Evolutionary conservation across 2,888 invertebrate genomes (phyloP), one percentile per base, ranked within the genome.

Genomic region (Beris morrisii): DNA sequence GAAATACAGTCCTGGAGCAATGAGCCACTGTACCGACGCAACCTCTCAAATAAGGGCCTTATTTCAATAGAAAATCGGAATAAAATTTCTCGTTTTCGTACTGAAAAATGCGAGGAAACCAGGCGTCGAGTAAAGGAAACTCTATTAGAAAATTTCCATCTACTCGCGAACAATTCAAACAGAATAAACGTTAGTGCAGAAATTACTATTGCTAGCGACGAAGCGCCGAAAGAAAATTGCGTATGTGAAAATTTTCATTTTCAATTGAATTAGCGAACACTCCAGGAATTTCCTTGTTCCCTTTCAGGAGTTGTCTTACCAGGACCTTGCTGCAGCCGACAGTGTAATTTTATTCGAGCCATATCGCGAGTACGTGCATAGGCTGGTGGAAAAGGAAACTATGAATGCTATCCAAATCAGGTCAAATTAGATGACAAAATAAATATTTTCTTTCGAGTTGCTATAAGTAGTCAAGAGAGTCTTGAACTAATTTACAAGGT

Each of bases 1-100:
- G 83, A 84, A 68, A 86, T 91, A 50, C 83, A 84, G 0, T 82
- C 82, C 0, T 95, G 95, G 93, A 88, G 89, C 9, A 83, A 85
- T 69, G 78, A 83, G 53, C 92, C 95, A 0, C 80, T 96, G 46
- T 90, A 91, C 76, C 87, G 89, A 75, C 82, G 95, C n/a, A 90
- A 87, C 74, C 70, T 73, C 3, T 78, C 75, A 43, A 76, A 76
- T 0, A 75, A 75, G 38, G 77, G 76, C 69, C 43, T 61, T 11
- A 38, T 52, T 30, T n/a, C 73, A 15, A 68, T 74, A n/a, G 70
- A 75, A 54, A 69, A 73, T 56, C 71, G 72, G 65, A 73, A 73
- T 64, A 66, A 72, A 66, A 56, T 15, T 59, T 61, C 64, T 63
- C 11, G 3, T 1, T n/a, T 6, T 15, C 6, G 13, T 9, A 15